Evolutionary conservation across 2,797 vertebrate species (phyloP).

Genomic region (Botia kubotai): DNA sequence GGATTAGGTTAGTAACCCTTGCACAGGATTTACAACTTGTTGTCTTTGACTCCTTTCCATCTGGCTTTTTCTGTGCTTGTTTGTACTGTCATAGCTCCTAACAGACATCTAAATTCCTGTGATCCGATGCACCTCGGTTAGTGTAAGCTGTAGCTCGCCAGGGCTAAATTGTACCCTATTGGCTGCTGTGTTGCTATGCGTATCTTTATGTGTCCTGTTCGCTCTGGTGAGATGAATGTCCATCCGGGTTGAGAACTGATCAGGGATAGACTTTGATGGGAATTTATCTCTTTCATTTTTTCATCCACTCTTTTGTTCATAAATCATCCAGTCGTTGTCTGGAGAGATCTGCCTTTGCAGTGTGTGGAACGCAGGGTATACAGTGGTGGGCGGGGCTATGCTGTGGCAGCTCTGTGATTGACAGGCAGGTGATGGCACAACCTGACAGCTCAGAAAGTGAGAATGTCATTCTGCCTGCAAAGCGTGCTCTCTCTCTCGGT

Average conservation of each 20-base stretch:
- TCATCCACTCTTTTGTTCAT: conserved; percentile 18
- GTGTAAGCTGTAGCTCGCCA: conserved; percentile 51
- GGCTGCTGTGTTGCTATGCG: conserved; percentile 77
- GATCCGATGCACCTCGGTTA: conserved; percentile 36
- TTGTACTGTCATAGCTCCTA: conserved; percentile 34
- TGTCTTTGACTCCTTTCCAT: conserved; percentile 21
- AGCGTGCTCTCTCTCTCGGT: conserved; percentile 36
- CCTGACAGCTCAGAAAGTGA: conserved; percentile 61
- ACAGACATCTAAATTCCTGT: conserved; percentile 40
- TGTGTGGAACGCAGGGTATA: conserved; percentile 5
- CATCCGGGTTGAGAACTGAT: conserved; percentile 11
- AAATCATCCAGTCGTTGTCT: conserved; percentile 40
- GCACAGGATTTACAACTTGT: conserved; percentile 8
- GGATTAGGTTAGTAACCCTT: conserved; percentile 20
- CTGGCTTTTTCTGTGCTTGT: conserved; percentile 27
- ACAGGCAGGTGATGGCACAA: conserved; percentile 59
- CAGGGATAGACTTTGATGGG: conserved; percentile 3
- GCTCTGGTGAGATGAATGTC: conserved; percentile 25
- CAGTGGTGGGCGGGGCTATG: conserved; percentile 14
- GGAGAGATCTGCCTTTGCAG: conserved; percentile 61
- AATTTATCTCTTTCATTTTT: not conserved
- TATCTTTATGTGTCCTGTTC: conserved; percentile 57
- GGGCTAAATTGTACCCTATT: conserved; percentile 73
- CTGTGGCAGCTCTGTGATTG: conserved; percentile 45
- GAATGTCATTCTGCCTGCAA: conserved; percentile 60